phyloP scores from a whole-genome alignment of 1,140 invertebrate genomes.

The Mylabris phalerata region DNA sequence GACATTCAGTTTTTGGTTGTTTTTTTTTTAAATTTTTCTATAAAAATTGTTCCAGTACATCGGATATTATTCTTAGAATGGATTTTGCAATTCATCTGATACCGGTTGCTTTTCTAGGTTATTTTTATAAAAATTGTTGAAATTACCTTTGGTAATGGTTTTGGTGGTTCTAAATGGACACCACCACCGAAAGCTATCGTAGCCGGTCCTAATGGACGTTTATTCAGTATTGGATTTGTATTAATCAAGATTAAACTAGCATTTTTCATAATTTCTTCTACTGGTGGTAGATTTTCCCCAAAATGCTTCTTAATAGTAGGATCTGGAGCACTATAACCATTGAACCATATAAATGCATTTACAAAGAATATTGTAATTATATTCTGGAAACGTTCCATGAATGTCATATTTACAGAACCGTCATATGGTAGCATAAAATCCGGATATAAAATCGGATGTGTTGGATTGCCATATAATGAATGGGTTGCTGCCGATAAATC shows the following conservation, averaged over 20 bases:
- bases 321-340: no score
- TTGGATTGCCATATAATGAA: conserved; percentile 32
- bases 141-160: conserved; percentile 30
- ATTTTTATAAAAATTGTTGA: no score
- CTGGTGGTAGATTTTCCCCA: conserved; percentile 27
- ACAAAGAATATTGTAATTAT: conserved; percentile 16
- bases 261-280: conserved; percentile 25
- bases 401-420: conserved; percentile 4
- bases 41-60: no score
- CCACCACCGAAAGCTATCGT: conserved; percentile 39
- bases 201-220: conserved; percentile 8
- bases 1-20: no score
- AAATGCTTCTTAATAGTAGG: conserved; percentile 27
- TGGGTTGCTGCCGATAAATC: conserved; percentile 21
- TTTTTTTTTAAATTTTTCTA: no score
- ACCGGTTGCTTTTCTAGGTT: no score
- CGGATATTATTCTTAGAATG: no score
- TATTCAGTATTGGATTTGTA: conserved; percentile 24
- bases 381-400: conserved; percentile 35
- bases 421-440: conserved; percentile 24
- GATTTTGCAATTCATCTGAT: no score
- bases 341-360: background rate
- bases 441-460: conserved; percentile 35
- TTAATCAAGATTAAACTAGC: conserved; percentile 35
- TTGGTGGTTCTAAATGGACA: conserved; percentile 39